Base-by-base conservation (phyloP, 2,113 vertebrate species). In the Ctenomys sociabilis region DNA sequence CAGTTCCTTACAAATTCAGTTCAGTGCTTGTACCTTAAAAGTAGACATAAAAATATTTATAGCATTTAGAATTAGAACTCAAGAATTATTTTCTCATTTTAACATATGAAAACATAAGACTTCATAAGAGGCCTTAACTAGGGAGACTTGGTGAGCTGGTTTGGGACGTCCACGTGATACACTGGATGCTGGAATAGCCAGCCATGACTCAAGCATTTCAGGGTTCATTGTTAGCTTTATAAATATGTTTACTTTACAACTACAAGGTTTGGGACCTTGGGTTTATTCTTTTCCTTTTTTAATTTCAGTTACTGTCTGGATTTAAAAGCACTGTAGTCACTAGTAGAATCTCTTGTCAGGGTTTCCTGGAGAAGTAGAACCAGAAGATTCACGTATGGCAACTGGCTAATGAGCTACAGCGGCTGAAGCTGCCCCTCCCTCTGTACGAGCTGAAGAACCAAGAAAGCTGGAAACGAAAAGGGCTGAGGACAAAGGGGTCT, bases 31-130 rank as follows among this genome's bases (percentile, higher is more conserved):
- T 81, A 12, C 37, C 37, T 75, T 93, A 37, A 4, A 78, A 95
- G 21, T 63, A 1, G 1, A 94, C 3, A 66, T 77, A 77, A 93
- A 95, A 82, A 61, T 91, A 61, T 88, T 94, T 73, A 59, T 5
- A 57, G 0, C 10, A 78, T 72, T 92, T 63, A 9, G 84, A 75
- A 90, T 57, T 13, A 94, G 78, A 93, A 77, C 7, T 78, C 43
- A 80, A 64, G 10, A 91, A 81, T 94, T 40, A 87, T 84, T 92
- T 94, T 63, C 45, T 73, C 5, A 80, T 91, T 88, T 96, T 95
- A 77, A 77, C 59, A 26, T 64, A 45, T 72, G 14, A 40, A 80
- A 92, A 81, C 85, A 49, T 9, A 40, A 4, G 32, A 59, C 59
- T 87, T 52, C 80, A 32, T 49, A 82, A 90, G 30, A 57, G 4